These are phyloP conservation scores for Bucco capensis DNA, from an alignment of 2,113 vertebrate species.

Conservation along the genomic window DNA sequence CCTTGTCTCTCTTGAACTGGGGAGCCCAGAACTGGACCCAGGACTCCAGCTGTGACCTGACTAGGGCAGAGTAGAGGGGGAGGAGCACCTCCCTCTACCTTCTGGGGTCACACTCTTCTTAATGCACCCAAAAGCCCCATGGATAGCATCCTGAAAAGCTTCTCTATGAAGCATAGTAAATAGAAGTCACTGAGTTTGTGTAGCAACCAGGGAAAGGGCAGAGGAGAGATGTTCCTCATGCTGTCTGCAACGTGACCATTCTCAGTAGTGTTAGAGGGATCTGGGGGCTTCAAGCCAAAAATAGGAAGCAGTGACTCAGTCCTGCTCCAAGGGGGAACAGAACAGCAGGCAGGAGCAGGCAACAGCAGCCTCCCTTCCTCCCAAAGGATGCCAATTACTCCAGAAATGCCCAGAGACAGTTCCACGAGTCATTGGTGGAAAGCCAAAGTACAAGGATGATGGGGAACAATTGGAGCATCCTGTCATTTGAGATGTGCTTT, in stretches of 20 bases:
- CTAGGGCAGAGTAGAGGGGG: no score
- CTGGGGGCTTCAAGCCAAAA: not conserved
- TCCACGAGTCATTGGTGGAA: not conserved
- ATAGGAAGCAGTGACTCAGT: not conserved
- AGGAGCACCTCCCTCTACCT: no score
- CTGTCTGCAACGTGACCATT: not conserved
- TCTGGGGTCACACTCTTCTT: no score
- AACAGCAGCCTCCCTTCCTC: fast-evolving
- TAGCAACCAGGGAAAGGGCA: not conserved
- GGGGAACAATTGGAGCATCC: not conserved
- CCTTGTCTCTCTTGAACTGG: no score
- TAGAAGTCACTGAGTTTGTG: not conserved
- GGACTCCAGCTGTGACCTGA: no score
- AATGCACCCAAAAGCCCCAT: fast-evolving
- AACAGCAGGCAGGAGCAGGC: fast-evolving
- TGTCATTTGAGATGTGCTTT: not conserved
- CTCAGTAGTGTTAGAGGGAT: not conserved
- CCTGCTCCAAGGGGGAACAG: not conserved
- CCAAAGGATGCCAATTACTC: not conserved
- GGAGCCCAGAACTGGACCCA: no score
- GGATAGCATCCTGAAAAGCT: not conserved
- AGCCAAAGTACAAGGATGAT: not conserved
- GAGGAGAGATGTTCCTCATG: fast-evolving
- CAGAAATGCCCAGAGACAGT: fast-evolving
- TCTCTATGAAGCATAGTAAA: not conserved